Percentiles rank a stretch among this genome's conserved stretches.
Evolutionary conservation across 2,113 vertebrate species (phyloP).

Genomic region (Microtus richardsoni): DNA sequence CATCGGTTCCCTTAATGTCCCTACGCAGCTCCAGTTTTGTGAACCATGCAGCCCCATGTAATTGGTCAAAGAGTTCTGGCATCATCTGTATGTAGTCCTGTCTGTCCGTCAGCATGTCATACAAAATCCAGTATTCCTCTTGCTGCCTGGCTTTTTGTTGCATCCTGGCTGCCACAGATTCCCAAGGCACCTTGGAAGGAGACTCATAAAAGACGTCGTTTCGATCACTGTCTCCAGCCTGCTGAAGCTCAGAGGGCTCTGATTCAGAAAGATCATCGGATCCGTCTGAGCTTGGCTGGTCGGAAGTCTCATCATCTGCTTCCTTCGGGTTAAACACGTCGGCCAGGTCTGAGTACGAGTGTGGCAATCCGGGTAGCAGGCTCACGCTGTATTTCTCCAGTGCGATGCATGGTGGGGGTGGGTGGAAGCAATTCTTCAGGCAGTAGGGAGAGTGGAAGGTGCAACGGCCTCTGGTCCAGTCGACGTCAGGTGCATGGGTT

Average conservation of each 20-base stretch:
- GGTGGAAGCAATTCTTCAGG: slow-evolving; percentile 70
- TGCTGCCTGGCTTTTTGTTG: slow-evolving; percentile 61
- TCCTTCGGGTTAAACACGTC: slow-evolving; percentile 81
- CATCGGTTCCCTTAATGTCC: background rate
- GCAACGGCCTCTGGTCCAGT: slow-evolving; percentile 69
- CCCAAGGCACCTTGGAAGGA: slow-evolving; percentile 7
- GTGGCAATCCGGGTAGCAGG: slow-evolving; percentile 74
- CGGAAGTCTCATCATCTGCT: slow-evolving; percentile 82
- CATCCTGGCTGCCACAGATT: slow-evolving; percentile 40
- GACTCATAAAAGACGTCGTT: slow-evolving; percentile 1
- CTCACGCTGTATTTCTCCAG: slow-evolving; percentile 53
- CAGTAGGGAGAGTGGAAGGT: slow-evolving; percentile 82
- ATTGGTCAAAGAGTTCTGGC: slow-evolving; percentile 75
- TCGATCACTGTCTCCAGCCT: slow-evolving; percentile 83
- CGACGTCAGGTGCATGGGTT: slow-evolving; percentile 42
- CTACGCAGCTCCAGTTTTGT: slow-evolving; percentile 71
- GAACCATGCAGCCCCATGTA: slow-evolving; percentile 76
- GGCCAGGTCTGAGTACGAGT: slow-evolving; percentile 79
- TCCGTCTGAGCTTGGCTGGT: slow-evolving; percentile 85
- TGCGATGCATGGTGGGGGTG: slow-evolving; percentile 58
- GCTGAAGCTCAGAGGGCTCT: slow-evolving; percentile 84
- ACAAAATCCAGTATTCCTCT: background rate
- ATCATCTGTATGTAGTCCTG: slow-evolving; percentile 72
- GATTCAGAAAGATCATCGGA: slow-evolving; percentile 84
- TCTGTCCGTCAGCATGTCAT: slow-evolving; percentile 66